These are phyloP conservation scores for Drosophila willistoni DNA, from an alignment of 1,140 invertebrate species.

Conservation along the genomic window DNA sequence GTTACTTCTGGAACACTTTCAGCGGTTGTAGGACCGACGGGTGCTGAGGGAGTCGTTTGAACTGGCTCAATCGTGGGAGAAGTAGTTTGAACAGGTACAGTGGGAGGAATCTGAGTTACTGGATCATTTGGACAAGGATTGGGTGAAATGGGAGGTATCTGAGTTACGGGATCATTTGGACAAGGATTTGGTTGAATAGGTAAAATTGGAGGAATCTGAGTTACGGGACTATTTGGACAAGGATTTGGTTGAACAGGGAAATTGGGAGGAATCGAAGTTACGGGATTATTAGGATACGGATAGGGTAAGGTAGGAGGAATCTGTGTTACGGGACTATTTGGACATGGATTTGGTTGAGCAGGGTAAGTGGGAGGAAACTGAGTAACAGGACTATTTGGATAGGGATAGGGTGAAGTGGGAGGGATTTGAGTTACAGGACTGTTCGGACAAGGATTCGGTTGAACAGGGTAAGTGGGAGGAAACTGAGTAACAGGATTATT, in stretches of 20 bases:
- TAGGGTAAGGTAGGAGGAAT: not conserved
- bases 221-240: constrained; percentile 2
- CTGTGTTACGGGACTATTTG: constrained; percentile 2
- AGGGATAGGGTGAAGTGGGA: not conserved
- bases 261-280: not conserved
- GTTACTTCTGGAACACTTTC: not conserved
- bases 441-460: constrained; percentile 10
- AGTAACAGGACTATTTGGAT: not conserved
- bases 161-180: not conserved
- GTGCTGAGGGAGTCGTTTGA: not conserved
- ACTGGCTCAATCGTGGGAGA: too few species aligned
- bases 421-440: constrained; percentile 2
- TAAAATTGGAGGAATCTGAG: not conserved
- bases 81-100: not conserved
- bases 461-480: not conserved
- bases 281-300: not conserved
- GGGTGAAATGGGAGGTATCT: not conserved
- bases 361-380: not conserved
- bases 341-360: not conserved
- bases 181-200: not conserved
- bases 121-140: constrained; percentile 21
- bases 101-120: not conserved
- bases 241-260: not conserved
- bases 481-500: constrained; percentile 8
- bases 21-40: not conserved